phyloP scores from a whole-genome alignment of 2,888 invertebrate species.

The Halictus quadricinctus region DNA sequence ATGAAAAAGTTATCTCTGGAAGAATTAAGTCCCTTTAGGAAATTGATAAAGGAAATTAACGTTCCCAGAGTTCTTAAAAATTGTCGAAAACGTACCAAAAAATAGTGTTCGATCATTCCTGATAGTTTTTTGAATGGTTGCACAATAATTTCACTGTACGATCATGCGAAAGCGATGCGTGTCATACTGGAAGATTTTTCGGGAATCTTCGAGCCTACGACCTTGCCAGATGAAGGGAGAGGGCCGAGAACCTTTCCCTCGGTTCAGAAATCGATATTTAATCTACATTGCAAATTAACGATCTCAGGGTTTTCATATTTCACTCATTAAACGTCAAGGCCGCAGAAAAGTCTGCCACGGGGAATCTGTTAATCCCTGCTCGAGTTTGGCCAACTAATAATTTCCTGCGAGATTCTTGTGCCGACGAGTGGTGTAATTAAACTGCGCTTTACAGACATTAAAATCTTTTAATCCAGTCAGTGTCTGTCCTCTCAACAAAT shows the following conservation, averaged over 20 bases:
- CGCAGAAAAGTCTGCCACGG: background rate
- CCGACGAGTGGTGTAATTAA: background rate
- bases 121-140: too few species aligned
- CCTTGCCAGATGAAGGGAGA: background rate
- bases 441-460: background rate
- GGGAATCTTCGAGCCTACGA: background rate
- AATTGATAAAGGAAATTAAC: too few species aligned
- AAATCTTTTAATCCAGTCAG: background rate
- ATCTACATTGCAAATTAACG: slow-evolving; percentile 39
- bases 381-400: background rate
- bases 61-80: too few species aligned
- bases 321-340: slow-evolving; percentile 36
- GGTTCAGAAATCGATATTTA: slow-evolving; percentile 28
- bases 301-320: slow-evolving; percentile 30
- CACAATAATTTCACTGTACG: background rate
- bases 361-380: slow-evolving; percentile 2
- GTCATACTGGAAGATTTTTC: background rate
- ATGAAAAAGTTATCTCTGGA: too few species aligned
- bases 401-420: background rate
- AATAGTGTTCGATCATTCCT: too few species aligned
- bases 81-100: too few species aligned
- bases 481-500: background rate
- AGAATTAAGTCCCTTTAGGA: too few species aligned
- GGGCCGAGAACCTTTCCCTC: background rate
- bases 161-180: background rate